phyloP scores from a whole-genome alignment of 2,888 invertebrate species.

The Empis stercorea region DNA sequence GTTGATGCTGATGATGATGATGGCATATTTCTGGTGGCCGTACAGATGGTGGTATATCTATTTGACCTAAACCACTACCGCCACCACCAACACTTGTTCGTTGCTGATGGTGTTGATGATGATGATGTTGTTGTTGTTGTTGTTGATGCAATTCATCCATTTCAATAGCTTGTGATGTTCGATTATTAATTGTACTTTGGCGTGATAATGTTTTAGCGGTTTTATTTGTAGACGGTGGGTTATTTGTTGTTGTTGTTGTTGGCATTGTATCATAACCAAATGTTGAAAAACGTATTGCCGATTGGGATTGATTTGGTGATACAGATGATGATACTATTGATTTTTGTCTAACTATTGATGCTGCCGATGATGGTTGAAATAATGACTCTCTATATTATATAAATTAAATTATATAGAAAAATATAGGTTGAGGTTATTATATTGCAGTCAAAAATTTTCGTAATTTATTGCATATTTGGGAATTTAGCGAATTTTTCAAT shows the following conservation, averaged over 20 bases:
- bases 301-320: constrained; percentile 22
- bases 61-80: constrained; percentile 4
- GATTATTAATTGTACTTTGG: constrained; percentile 17
- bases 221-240: constrained; percentile 10
- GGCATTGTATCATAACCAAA: constrained; percentile 31
- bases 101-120: constrained; percentile 8
- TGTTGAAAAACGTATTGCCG: constrained; percentile 31
- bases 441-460: too few species aligned
- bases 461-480: too few species aligned
- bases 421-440: too few species aligned
- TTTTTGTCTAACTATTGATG: constrained; percentile 29
- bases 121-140: constrained; percentile 13
- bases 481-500: too few species aligned
- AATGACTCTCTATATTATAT: constrained; percentile 31
- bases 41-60: constrained; percentile 11
- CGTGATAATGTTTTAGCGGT: constrained; percentile 19
- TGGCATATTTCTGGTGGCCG: constrained; percentile 24
- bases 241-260: constrained; percentile 13
- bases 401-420: background rate
- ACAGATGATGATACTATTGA: constrained; percentile 24
- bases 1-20: constrained; percentile 33
- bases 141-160: constrained; percentile 27
- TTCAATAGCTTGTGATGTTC: constrained; percentile 24
- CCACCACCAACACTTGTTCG: constrained; percentile 11
- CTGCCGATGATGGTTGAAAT: constrained; percentile 15